phyloP scores from a whole-genome alignment of 2,888 invertebrate genomes.

The Amiota communis region DNA sequence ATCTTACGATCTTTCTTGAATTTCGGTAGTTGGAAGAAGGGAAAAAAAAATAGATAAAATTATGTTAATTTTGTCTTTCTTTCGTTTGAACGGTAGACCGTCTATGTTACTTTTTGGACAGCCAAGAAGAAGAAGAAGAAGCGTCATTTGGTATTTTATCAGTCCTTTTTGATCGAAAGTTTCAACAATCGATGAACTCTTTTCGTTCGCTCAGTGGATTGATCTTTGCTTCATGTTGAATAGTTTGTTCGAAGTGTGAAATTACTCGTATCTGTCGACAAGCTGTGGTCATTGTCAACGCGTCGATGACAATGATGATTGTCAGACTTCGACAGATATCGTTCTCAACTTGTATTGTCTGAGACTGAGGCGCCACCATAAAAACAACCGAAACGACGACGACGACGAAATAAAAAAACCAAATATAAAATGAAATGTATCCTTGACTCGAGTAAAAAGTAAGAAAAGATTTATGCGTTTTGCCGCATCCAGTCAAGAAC shows the following conservation, averaged over 20 bases:
- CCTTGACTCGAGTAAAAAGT: slow-evolving; percentile 52
- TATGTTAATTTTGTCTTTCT: slow-evolving; percentile 22
- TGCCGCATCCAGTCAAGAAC: slow-evolving; percentile 15
- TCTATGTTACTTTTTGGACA: not conserved
- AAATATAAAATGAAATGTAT: slow-evolving; percentile 52
- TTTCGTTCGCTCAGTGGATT: not conserved
- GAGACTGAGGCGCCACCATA: slow-evolving; percentile 65
- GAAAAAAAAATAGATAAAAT: slow-evolving; percentile 27
- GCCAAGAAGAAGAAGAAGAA: too few species aligned
- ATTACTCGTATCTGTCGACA: slow-evolving; percentile 69
- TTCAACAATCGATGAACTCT: not conserved
- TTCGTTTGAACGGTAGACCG: too few species aligned
- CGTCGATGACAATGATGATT: slow-evolving; percentile 14
- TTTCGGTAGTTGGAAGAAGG: slow-evolving; percentile 12
- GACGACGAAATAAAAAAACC: slow-evolving; percentile 11
- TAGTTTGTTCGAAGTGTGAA: slow-evolving; percentile 55
- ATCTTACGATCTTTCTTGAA: slow-evolving; percentile 16
- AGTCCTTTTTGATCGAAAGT: slow-evolving; percentile 14
- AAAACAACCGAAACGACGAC: slow-evolving; percentile 44
- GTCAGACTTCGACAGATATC: slow-evolving; percentile 4
- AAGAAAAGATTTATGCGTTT: slow-evolving; percentile 61
- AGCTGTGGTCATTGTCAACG: slow-evolving; percentile 67
- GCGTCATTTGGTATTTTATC: slow-evolving; percentile 21
- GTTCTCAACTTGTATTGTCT: slow-evolving; percentile 25
- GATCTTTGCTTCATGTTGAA: slow-evolving; percentile 13